Conservation (phyloP, 2,113 vertebrate species). For the Candoia aspera region DNA sequence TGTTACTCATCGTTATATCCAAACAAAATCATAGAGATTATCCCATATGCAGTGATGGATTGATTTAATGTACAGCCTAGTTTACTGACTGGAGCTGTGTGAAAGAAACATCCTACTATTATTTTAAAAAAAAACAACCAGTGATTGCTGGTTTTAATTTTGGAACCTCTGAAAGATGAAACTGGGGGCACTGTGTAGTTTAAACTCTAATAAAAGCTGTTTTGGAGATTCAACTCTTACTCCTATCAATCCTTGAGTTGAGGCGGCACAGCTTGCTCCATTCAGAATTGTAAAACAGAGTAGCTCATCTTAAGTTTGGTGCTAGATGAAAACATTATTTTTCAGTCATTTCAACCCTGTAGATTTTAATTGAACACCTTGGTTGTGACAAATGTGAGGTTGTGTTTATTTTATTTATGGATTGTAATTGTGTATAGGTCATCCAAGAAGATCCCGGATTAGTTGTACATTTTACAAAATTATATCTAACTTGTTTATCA, state of each 20-base stretch:
- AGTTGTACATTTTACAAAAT: background rate
- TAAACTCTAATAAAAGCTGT: background rate
- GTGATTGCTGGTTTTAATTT: background rate
- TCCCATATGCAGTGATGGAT: background rate
- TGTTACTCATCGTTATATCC: background rate
- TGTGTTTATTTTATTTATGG: background rate
- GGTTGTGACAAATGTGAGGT: background rate
- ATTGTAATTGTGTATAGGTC: slow-evolving; percentile 2
- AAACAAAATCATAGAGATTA: background rate
- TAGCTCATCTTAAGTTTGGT: background rate
- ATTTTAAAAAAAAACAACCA: background rate
- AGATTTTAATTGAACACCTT: background rate
- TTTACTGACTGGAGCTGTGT: background rate
- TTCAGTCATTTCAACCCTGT: background rate
- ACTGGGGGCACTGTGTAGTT: background rate
- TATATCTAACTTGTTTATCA: background rate
- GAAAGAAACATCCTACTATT: background rate
- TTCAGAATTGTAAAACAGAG: background rate
- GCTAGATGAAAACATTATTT: background rate
- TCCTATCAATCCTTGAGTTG: background rate
- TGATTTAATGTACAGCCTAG: background rate
- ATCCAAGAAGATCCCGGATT: background rate
- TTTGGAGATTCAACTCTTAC: background rate
- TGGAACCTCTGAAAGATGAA: background rate
- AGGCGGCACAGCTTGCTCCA: background rate